A percentile compares a stretch with the other conserved stretches of the same genome.
Conservation (phyloP, 64 coral and sea anemone genomes). For the Montipora efflorescens region DNA sequence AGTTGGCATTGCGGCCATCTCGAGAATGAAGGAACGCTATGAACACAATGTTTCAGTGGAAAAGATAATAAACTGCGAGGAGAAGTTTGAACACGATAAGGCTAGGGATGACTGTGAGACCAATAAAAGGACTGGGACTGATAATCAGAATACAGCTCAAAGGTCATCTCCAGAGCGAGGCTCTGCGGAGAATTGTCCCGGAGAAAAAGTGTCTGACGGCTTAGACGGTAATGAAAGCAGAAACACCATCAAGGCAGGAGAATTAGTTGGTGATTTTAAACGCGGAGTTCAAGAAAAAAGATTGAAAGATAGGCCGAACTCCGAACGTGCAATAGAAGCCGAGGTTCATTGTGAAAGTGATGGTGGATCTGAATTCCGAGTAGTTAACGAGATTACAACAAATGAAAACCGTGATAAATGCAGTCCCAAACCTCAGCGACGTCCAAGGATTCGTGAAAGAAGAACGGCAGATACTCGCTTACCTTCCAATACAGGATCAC, state of each 20-base stretch:
- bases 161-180: background rate
- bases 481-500: background rate
- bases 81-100: background rate
- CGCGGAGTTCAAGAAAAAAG: constrained; percentile 10
- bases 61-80: constrained; percentile 58
- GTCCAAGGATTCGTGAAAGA: background rate
- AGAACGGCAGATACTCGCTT: background rate
- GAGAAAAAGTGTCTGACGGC: background rate
- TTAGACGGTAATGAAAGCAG: background rate
- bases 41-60: constrained; percentile 72
- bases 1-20: constrained; percentile 52
- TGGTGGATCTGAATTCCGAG: background rate
- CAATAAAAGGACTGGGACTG: background rate
- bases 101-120: background rate
- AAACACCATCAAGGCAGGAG: background rate
- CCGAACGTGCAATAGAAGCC: background rate
- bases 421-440: constrained; percentile 44
- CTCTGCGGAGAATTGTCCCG: background rate
- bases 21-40: constrained; percentile 81
- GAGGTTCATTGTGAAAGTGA: background rate
- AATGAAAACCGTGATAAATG: background rate
- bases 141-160: background rate
- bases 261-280: background rate
- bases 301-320: background rate
- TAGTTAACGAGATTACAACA: background rate